These are phyloP conservation scores for zebrafish (Danio rerio) DNA, from an alignment of 2,113 vertebrate species.

Conservation along the genomic window GRCz12tu NC_133186.1:1482001-1482500, in stretches of 20 bases:
- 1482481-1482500: too few relatives aligned
- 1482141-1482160: slow-evolving; percentile 84
- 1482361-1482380: slow-evolving; percentile 50
- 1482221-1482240: slow-evolving; percentile 85
- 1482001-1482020: slow-evolving; percentile 76
- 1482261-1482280: slow-evolving; percentile 79
- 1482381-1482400: too few relatives aligned
- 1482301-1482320: slow-evolving; percentile 50
- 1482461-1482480: too few relatives aligned
- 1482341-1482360: slow-evolving; percentile 84
- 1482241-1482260: slow-evolving; percentile 88
- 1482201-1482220: slow-evolving; percentile 78
- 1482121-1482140: slow-evolving; percentile 88
- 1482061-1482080: slow-evolving; percentile 62
- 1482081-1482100: slow-evolving; percentile 71
- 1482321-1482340: slow-evolving; percentile 83
- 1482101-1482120: slow-evolving; percentile 82
- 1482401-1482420: too few relatives aligned
- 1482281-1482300: slow-evolving; percentile 43
- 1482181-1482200: slow-evolving; percentile 66
- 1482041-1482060: slow-evolving; percentile 71
- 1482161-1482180: slow-evolving; percentile 68
- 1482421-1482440: too few relatives aligned
- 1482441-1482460: too few relatives aligned
- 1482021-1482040: slow-evolving; percentile 77